Percentiles rank a stretch among this genome's conserved stretches.
Conservation (phyloP, 2,797 vertebrate species). For the Heteromormyrus szaboi region DNA sequence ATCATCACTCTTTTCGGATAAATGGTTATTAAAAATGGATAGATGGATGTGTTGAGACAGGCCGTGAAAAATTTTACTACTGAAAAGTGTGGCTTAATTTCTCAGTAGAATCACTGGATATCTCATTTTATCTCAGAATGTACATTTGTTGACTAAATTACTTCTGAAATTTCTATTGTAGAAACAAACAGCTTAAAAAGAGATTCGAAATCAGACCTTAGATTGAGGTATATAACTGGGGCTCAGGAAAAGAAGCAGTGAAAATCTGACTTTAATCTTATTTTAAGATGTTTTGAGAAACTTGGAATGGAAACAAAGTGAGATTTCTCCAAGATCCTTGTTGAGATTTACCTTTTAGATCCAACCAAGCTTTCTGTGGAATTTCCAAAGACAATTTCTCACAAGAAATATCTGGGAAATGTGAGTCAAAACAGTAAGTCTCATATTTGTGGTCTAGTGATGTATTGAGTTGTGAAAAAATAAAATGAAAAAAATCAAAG, state of each 20-base stretch:
- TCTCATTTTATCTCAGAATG: not conserved
- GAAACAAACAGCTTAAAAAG: not conserved
- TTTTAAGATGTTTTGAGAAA: not conserved
- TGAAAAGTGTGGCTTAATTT: not conserved
- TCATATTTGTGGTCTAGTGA: not conserved
- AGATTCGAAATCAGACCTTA: not conserved
- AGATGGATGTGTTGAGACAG: not conserved
- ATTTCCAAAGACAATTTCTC: constrained; percentile 2
- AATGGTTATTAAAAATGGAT: constrained; percentile 4
- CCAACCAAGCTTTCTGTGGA: constrained; percentile 5
- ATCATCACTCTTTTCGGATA: not conserved
- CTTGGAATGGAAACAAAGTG: not conserved
- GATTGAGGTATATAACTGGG: not conserved
- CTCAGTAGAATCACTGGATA: not conserved
- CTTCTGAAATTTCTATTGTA: not conserved
- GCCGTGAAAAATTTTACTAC: not conserved
- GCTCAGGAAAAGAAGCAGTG: not conserved
- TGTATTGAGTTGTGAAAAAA: not conserved
- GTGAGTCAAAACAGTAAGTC: constrained; percentile 1
- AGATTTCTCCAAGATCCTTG: not conserved
- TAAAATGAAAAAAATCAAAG: not conserved
- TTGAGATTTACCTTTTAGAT: constrained; percentile 1
- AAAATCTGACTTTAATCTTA: not conserved
- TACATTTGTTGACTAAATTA: constrained; percentile 1
- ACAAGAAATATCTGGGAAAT: constrained; percentile 1